Conservation (phyloP, 1,140 invertebrate genomes). For the Dermatophagoides farinae region DNA sequence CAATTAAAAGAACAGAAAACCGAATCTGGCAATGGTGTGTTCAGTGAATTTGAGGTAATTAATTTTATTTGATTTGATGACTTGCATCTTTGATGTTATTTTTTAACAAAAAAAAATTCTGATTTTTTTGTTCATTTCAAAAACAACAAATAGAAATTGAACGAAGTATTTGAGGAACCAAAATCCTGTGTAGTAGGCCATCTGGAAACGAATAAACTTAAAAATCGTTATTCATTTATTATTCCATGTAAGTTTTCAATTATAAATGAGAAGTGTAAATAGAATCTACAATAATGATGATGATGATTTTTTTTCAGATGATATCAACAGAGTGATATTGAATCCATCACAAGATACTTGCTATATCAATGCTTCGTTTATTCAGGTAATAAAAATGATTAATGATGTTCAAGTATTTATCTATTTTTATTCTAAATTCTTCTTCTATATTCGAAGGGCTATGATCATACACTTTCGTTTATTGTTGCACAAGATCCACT, state of each 20-base stretch:
- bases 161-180: slow-evolving; percentile 51
- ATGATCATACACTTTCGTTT: slow-evolving; percentile 77
- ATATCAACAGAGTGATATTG: slow-evolving; percentile 66
- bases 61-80: neutral
- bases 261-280: no score
- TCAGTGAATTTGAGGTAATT: slow-evolving; percentile 60
- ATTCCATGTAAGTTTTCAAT: slow-evolving; percentile 43
- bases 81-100: neutral
- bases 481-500: slow-evolving; percentile 88
- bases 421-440: neutral
- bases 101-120: neutral
- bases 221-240: slow-evolving; percentile 65
- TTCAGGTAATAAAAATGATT: slow-evolving; percentile 40
- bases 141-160: slow-evolving; percentile 41
- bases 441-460: slow-evolving; percentile 34
- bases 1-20: slow-evolving; percentile 44
- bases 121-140: neutral
- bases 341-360: slow-evolving; percentile 73
- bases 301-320: slow-evolving; percentile 29
- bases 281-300: neutral
- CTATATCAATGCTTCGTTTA: slow-evolving; percentile 91
- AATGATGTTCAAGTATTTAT: neutral
- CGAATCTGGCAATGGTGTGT: slow-evolving; percentile 37
- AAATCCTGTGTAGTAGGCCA: slow-evolving; percentile 58
- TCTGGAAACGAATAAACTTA: slow-evolving; percentile 58